Conservation (phyloP, 2,113 vertebrate genomes). For the Nothobranchius kuhntae region DNA sequence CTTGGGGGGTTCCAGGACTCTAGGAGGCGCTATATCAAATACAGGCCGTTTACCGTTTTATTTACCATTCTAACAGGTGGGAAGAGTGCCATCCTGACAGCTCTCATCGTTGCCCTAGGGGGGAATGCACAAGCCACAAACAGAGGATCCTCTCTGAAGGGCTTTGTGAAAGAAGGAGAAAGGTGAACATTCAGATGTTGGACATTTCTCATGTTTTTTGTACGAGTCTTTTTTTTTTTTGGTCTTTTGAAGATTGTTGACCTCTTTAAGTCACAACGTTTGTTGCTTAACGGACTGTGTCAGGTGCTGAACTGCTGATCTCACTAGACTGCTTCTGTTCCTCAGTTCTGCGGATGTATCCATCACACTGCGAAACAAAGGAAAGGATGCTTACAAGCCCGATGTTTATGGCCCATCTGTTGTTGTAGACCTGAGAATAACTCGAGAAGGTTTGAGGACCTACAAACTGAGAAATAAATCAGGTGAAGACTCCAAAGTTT, state of each 20-base stretch:
- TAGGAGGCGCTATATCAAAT: too few species aligned
- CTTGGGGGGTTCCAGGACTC: too few species aligned
- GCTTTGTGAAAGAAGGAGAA: slow-evolving; percentile 93
- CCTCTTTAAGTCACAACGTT: not conserved
- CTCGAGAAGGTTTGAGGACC: slow-evolving; percentile 86
- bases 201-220: too few species aligned
- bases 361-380: slow-evolving; percentile 89
- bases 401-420: slow-evolving; percentile 85
- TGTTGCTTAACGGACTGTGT: too few species aligned
- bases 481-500: slow-evolving; percentile 72
- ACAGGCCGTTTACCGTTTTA: too few species aligned
- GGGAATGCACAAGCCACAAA: slow-evolving; percentile 92
- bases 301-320: too few species aligned
- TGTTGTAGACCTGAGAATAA: slow-evolving; percentile 87
- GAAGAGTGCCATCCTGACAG: slow-evolving; percentile 94
- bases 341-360: slow-evolving; percentile 91
- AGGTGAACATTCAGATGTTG: slow-evolving; percentile 74
- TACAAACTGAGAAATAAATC: slow-evolving; percentile 87
- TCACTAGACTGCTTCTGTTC: slow-evolving; percentile 1
- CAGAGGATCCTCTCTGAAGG: slow-evolving; percentile 90
- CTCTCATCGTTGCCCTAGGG: slow-evolving; percentile 94
- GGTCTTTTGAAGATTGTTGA: not conserved
- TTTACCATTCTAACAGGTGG: slow-evolving; percentile 81
- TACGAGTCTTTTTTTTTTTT: not conserved
- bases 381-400: slow-evolving; percentile 88